Evolutionary conservation across 2,797 vertebrate genomes (phyloP).

Genomic region (Clarias laeviceps): DNA sequence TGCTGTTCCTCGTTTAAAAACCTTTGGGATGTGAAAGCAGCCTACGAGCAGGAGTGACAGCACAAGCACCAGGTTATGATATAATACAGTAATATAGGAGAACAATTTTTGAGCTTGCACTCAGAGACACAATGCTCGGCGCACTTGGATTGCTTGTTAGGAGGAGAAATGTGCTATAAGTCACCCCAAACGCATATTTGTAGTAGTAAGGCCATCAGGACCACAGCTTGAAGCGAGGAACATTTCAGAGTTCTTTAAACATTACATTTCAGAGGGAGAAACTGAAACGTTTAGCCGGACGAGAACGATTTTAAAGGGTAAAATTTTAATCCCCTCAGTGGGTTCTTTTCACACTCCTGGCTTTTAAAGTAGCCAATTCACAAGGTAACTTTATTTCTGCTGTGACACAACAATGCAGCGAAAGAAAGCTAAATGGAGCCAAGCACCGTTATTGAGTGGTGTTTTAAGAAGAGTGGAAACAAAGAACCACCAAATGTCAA

Average conservation of each 20-base stretch:
- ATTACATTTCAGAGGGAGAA: conserved; percentile 30
- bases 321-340: not conserved
- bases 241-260: conserved; percentile 44
- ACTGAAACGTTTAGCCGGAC: not conserved
- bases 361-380: conserved; percentile 2
- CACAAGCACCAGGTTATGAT: conserved; percentile 30
- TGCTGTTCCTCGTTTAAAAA: conserved; percentile 29
- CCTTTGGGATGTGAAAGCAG: not conserved
- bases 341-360: not conserved
- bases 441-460: not conserved
- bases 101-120: conserved; percentile 26
- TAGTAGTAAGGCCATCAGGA: conserved; percentile 48
- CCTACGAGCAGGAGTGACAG: conserved; percentile 25
- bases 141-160: conserved; percentile 27
- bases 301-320: not conserved
- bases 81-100: conserved; percentile 16
- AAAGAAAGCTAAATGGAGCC: not conserved
- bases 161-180: conserved; percentile 34
- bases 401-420: not conserved
- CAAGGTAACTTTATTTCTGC: not conserved
- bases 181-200: conserved; percentile 20
- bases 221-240: conserved; percentile 35
- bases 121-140: conserved; percentile 22
- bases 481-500: not conserved
- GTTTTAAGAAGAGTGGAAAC: conserved; percentile 13